These are phyloP conservation scores for Eulithis testata DNA, from an alignment of 2,888 invertebrate genomes.

Conservation along the genomic window DNA sequence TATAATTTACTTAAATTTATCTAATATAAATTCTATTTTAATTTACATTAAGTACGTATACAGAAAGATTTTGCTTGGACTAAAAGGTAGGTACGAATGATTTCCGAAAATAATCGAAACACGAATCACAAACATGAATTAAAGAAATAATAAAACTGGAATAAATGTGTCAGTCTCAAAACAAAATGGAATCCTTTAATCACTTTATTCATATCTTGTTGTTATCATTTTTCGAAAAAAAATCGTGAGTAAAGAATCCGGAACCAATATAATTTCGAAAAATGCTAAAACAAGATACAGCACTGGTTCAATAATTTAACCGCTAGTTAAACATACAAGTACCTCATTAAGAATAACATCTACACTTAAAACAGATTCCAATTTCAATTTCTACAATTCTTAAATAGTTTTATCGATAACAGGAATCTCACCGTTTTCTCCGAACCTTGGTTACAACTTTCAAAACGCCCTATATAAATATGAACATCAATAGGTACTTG, in stretches of 20 bases:
- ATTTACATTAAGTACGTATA: constrained; percentile 85
- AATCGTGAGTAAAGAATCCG: not conserved
- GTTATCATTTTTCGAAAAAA: constrained; percentile 18
- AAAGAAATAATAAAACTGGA: constrained; percentile 78
- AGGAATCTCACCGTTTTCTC: constrained; percentile 82
- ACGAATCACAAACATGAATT: constrained; percentile 50
- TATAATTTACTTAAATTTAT: constrained; percentile 83
- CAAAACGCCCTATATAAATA: constrained; percentile 66
- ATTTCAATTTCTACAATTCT: constrained; percentile 78
- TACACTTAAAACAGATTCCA: constrained; percentile 73
- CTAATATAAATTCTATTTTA: constrained; percentile 83
- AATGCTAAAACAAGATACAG: constrained; percentile 15
- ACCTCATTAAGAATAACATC: constrained; percentile 73
- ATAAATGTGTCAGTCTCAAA: constrained; percentile 80
- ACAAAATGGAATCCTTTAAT: constrained; percentile 48
- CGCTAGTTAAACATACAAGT: constrained; percentile 74
- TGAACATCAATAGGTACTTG: constrained; percentile 82
- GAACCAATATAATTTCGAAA: constrained; percentile 8
- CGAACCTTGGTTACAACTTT: constrained; percentile 58
- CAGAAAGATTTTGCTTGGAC: constrained; percentile 82
- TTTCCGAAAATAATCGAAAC: constrained; percentile 57
- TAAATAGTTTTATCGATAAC: constrained; percentile 75
- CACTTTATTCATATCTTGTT: constrained; percentile 11
- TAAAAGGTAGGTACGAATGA: constrained; percentile 72
- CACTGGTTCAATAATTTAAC: constrained; percentile 63